A percentile compares a stretch with the other conserved stretches of the same genome.
Evolutionary conservation across 2,888 invertebrate genomes (phyloP).

Genomic region (Eurois occulta): DNA sequence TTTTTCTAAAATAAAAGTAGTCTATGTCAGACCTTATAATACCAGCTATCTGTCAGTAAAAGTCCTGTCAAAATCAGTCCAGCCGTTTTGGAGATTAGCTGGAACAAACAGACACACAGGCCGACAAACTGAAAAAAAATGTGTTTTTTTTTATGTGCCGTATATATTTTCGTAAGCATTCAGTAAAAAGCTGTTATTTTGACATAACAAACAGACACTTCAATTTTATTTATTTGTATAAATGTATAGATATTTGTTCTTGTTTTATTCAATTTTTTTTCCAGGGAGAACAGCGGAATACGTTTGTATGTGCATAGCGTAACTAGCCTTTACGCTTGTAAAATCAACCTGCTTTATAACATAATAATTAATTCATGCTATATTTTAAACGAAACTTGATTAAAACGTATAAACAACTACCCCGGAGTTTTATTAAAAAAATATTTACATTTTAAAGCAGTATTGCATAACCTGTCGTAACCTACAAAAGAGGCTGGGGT

Average conservation of each 20-base stretch:
- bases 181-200: too few relatives aligned
- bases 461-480: slow-evolving; percentile 48
- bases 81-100: too few relatives aligned
- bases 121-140: too few relatives aligned
- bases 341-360: background rate
- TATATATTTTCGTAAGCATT: too few relatives aligned
- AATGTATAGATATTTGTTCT: background rate
- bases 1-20: too few relatives aligned
- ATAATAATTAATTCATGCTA: slow-evolving; percentile 15
- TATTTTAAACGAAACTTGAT: slow-evolving; percentile 43
- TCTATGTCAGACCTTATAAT: too few relatives aligned
- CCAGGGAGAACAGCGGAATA: background rate
- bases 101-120: too few relatives aligned
- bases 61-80: too few relatives aligned
- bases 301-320: background rate
- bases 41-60: too few relatives aligned
- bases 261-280: background rate
- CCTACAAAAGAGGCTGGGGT: slow-evolving; percentile 53
- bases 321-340: background rate
- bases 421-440: slow-evolving; percentile 48
- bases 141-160: too few relatives aligned
- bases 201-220: too few relatives aligned
- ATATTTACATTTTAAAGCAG: slow-evolving; percentile 66
- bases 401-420: slow-evolving; percentile 48
- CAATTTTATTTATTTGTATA: too few relatives aligned